These are phyloP conservation scores for Trachurus trachurus DNA, from an alignment of 2,797 vertebrate species.

Conservation along the genomic window DNA sequence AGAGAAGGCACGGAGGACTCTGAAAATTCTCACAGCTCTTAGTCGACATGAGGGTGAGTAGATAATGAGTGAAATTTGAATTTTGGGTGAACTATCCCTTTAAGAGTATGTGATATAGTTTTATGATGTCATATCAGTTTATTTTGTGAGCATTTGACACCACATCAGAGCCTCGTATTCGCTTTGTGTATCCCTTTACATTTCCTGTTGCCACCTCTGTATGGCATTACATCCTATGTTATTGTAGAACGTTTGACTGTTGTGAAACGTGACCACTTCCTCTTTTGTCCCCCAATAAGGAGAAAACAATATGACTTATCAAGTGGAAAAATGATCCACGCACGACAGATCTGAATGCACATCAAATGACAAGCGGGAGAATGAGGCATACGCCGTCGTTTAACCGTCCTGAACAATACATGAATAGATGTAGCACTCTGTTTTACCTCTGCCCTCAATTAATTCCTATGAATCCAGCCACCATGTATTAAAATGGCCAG, in stretches of 20 bases:
- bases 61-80: no score
- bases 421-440: slow-evolving; percentile 68
- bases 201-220: slow-evolving; percentile 55
- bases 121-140: slow-evolving; percentile 18
- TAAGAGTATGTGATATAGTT: neutral
- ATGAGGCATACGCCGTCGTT: slow-evolving; percentile 59
- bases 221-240: slow-evolving; percentile 59
- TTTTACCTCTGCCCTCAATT: slow-evolving; percentile 79
- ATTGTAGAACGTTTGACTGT: slow-evolving; percentile 54
- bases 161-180: slow-evolving; percentile 26
- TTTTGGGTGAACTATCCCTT: no score
- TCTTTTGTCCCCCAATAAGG: slow-evolving; percentile 52
- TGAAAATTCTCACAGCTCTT: no score
- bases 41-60: no score
- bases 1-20: no score
- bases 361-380: slow-evolving; percentile 48
- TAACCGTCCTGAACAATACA: slow-evolving; percentile 64
- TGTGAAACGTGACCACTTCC: slow-evolving; percentile 69
- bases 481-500: slow-evolving; percentile 81
- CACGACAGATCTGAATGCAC: slow-evolving; percentile 49
- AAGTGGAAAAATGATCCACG: slow-evolving; percentile 57
- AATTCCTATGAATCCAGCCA: slow-evolving; percentile 78
- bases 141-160: slow-evolving; percentile 48
- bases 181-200: slow-evolving; percentile 52
- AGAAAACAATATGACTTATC: slow-evolving; percentile 69